These are phyloP conservation scores for Serilophus lunatus DNA, from an alignment of 2,113 vertebrate genomes.

Conservation along the genomic window DNA sequence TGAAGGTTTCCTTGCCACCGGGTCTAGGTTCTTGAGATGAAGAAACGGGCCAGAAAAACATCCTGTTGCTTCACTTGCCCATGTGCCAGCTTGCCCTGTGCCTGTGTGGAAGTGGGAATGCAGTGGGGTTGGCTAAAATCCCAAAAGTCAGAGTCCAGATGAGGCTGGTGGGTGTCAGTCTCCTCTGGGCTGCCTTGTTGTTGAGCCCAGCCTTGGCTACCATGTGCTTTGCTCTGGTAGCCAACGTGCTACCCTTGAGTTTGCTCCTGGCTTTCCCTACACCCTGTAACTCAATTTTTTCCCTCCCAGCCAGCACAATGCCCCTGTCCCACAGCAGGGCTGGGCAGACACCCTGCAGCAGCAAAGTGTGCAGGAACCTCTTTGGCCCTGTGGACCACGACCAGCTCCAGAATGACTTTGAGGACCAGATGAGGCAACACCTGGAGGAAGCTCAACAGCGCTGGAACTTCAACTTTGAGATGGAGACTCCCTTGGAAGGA, in stretches of 20 bases:
- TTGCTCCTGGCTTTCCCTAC: background rate
- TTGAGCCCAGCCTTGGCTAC: background rate
- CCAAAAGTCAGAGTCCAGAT: too few relatives aligned
- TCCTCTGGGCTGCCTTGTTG: background rate
- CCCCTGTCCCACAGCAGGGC: conserved; percentile 37
- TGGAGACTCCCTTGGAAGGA: conserved; percentile 81
- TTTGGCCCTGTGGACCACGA: conserved; percentile 86
- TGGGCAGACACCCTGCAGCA: conserved; percentile 37
- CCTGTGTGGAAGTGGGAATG: background rate
- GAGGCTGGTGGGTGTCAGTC: too few relatives aligned
- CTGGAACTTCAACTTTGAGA: conserved; percentile 90
- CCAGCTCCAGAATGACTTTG: conserved; percentile 77
- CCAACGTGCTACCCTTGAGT: background rate
- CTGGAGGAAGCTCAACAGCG: conserved; percentile 79
- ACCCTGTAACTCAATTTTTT: background rate
- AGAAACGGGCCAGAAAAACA: conserved; percentile 19
- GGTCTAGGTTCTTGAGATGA: background rate
- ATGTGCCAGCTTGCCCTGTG: background rate
- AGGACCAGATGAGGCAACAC: conserved; percentile 61
- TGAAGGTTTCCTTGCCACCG: background rate
- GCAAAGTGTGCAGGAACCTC: conserved; percentile 77
- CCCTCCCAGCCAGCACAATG: conserved; percentile 70
- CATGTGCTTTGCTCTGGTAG: background rate
- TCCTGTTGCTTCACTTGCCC: conserved; percentile 13
- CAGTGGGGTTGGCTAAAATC: background rate